Percentiles rank a stretch among this genome's conserved stretches.
phyloP scores from a whole-genome alignment of 2,888 invertebrate species.

The Orchestes rusci region DNA sequence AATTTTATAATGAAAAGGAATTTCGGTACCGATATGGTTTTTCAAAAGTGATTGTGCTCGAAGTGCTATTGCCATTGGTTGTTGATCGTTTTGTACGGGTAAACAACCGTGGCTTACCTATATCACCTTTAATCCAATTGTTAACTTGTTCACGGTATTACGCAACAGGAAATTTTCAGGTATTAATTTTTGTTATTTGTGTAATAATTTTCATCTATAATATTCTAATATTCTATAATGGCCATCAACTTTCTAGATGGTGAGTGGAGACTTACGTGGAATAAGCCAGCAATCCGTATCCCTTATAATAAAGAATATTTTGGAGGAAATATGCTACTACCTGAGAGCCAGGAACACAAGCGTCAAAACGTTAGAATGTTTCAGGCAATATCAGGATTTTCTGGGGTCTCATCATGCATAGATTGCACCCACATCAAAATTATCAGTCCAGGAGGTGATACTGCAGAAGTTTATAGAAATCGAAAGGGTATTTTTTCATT shows the following conservation, averaged over 20 bases:
- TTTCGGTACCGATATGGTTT: constrained; percentile 16
- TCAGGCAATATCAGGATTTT: constrained; percentile 14
- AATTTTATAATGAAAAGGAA: constrained; percentile 13
- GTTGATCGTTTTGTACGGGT: constrained; percentile 3
- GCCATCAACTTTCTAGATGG: constrained; percentile 11
- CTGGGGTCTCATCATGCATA: constrained; percentile 14
- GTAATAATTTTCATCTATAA: neutral
- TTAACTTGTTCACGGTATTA: constrained; percentile 14
- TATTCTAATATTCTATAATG: constrained; percentile 1
- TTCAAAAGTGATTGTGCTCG: constrained; percentile 11
- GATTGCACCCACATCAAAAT: constrained; percentile 23
- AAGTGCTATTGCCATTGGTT: constrained; percentile 12
- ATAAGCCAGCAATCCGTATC: constrained; percentile 10
- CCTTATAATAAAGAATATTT: constrained; percentile 9
- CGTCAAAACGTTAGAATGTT: constrained; percentile 14
- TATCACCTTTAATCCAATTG: constrained; percentile 11
- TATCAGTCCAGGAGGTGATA: constrained; percentile 18
- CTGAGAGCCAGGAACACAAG: constrained; percentile 2
- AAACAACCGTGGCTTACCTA: constrained; percentile 16
- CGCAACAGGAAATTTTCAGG: constrained; percentile 18
- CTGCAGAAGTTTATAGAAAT: constrained; percentile 21
- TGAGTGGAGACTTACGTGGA: constrained; percentile 19
- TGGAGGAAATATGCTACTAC: neutral
- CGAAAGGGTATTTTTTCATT: constrained; percentile 18
- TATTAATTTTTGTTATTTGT: constrained; percentile 2